These are phyloP conservation scores for Anastrepha obliqua DNA, from an alignment of 1,140 invertebrate species.

Conservation along the genomic window DNA sequence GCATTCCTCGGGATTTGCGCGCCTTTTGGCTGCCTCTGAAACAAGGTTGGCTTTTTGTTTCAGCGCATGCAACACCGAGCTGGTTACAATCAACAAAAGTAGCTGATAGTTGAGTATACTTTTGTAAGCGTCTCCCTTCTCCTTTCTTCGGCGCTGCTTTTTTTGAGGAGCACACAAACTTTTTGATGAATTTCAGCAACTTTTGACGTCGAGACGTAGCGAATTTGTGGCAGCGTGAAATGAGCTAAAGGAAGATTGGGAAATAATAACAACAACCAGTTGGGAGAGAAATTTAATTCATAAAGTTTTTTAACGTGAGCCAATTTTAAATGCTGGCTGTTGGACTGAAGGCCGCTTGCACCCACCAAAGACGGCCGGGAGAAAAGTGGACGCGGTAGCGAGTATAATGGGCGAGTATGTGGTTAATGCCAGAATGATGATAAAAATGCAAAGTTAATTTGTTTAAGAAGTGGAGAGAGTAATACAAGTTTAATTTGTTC, in stretches of 20 bases:
- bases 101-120: neutral
- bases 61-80: neutral
- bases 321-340: conserved; percentile 13
- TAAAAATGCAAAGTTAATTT: conserved; percentile 31
- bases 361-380: neutral
- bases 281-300: conserved; percentile 37
- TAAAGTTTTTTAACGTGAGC: conserved; percentile 27
- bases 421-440: conserved; percentile 44
- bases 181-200: conserved; percentile 48
- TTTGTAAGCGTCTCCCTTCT: neutral
- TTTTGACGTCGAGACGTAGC: neutral
- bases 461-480: neutral
- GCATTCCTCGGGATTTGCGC: too few species aligned
- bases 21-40: neutral
- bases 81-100: conserved; percentile 20
- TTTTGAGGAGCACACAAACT: too few species aligned
- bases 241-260: neutral
- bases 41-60: neutral
- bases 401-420: neutral
- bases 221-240: conserved; percentile 9
- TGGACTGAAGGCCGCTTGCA: neutral
- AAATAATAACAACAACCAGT: neutral
- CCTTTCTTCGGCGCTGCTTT: too few species aligned
- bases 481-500: neutral
- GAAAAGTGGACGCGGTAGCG: neutral